phyloP scores from a whole-genome alignment of 2,797 vertebrate species.

The Sciurus carolinensis region DNA sequence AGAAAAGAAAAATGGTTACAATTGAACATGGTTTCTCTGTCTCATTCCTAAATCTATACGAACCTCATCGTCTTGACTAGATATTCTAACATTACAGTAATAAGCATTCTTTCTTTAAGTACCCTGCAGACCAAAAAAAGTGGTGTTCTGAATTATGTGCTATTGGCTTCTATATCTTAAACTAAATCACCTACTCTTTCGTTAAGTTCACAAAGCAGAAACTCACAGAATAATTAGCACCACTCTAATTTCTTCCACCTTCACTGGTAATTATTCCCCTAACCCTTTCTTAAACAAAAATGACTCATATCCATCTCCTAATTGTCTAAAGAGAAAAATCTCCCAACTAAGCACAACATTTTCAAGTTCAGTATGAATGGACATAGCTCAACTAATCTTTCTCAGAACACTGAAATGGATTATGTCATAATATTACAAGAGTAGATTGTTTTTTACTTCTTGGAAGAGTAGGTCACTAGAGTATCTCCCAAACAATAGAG shows the following conservation, averaged over 20 bases:
- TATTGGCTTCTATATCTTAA: neutral
- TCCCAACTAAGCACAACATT: constrained; percentile 1
- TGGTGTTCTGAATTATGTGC: neutral
- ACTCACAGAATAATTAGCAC: neutral
- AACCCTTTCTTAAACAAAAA: constrained; percentile 31
- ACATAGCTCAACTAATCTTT: neutral
- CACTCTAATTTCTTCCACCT: neutral
- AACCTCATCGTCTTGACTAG: neutral
- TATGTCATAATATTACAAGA: neutral
- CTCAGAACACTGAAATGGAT: constrained; percentile 43
- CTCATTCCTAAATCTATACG: neutral
- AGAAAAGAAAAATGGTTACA: neutral
- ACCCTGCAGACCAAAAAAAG: neutral
- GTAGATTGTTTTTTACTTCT: neutral
- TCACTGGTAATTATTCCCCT: neutral
- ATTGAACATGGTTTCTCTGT: neutral
- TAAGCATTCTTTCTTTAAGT: neutral
- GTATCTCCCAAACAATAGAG: neutral
- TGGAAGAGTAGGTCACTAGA: neutral
- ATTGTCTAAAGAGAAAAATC: constrained; percentile 43
- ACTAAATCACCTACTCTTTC: neutral
- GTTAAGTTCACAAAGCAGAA: neutral
- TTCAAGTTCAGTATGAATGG: constrained; percentile 45
- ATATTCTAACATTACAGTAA: neutral
- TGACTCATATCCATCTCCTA: constrained; percentile 24